Conservation (phyloP, 2,113 vertebrate species). For the Saccopteryx bilineata region DNA sequence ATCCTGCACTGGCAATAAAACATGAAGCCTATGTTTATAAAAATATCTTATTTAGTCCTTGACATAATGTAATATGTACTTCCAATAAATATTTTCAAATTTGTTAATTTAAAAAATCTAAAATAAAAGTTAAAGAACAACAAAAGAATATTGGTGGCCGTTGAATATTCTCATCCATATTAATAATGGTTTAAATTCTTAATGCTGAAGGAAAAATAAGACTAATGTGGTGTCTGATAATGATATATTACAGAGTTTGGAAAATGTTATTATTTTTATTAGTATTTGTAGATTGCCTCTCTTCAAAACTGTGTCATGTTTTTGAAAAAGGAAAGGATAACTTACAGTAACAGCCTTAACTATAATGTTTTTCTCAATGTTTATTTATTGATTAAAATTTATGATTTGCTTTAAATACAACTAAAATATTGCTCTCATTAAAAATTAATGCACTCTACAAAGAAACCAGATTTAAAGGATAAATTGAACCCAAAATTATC, state of each 20-base stretch:
- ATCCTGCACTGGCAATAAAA: neutral
- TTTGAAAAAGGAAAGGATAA: neutral
- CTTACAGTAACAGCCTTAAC: neutral
- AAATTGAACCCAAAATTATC: conserved; percentile 71
- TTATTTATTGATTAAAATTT: neutral
- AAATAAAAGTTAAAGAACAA: neutral
- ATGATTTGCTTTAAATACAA: conserved; percentile 1
- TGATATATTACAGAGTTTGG: neutral
- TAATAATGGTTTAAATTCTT: neutral
- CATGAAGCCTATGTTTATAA: neutral
- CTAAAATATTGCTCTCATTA: conserved; percentile 26
- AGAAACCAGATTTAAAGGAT: conserved; percentile 71
- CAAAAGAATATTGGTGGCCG: neutral
- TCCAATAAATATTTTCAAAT: neutral
- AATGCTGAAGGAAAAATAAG: neutral
- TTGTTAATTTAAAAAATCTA: neutral
- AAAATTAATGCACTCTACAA: conserved; percentile 66
- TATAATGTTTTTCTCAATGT: neutral
- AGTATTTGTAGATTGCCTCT: neutral
- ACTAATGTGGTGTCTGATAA: neutral
- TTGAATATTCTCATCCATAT: neutral
- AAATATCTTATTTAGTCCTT: neutral
- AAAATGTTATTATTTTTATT: neutral
- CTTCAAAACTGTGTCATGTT: neutral
- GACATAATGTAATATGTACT: neutral